Conservation (phyloP, 2,797 vertebrate genomes). For the Garrulus glandarius region DNA sequence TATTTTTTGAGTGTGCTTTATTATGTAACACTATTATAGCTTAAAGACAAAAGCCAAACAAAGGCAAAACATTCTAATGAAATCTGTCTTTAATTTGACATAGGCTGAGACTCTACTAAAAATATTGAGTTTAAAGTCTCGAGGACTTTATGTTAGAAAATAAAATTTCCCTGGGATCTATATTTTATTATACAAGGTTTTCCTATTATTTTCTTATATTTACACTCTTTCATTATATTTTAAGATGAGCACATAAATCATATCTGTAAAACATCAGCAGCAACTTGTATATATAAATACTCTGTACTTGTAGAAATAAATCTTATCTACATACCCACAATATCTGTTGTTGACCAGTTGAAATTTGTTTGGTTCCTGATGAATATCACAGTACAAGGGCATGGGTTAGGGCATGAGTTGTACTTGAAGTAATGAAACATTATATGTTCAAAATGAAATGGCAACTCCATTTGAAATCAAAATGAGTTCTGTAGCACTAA, state of each 20-base stretch:
- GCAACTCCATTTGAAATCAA: neutral
- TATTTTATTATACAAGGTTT: neutral
- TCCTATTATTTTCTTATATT: neutral
- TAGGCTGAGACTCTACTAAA: neutral
- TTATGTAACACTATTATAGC: neutral
- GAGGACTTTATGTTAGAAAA: neutral
- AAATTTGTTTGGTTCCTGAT: neutral
- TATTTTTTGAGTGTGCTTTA: neutral
- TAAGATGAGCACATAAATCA: neutral
- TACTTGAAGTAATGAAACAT: neutral
- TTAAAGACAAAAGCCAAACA: neutral
- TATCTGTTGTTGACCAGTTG: neutral
- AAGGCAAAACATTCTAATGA: neutral
- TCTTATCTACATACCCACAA: neutral
- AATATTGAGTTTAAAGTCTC: neutral
- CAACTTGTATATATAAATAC: neutral
- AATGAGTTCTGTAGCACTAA: neutral
- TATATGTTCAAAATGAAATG: neutral
- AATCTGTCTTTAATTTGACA: neutral
- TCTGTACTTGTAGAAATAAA: neutral
- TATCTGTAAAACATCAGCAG: neutral
- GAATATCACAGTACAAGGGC: neutral
- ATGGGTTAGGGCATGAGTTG: too few relatives aligned
- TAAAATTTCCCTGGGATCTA: neutral
- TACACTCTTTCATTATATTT: neutral